Conservation (phyloP, 2,113 vertebrate genomes). For the Rhea americana region DNA sequence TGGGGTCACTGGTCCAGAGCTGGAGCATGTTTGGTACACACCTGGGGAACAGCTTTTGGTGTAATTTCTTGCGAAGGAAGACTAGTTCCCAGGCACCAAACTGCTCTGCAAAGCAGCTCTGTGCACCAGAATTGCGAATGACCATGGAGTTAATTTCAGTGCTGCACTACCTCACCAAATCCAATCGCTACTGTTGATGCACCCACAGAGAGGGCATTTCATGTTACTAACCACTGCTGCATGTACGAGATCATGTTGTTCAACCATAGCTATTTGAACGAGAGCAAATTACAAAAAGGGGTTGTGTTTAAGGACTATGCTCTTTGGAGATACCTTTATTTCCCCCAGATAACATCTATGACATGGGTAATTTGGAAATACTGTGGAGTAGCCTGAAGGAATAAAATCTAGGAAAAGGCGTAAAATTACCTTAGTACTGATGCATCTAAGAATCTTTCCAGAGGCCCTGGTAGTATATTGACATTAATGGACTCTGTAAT, state of each 20-base stretch:
- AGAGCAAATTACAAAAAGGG: not conserved
- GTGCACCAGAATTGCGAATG: not conserved
- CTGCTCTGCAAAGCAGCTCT: not conserved
- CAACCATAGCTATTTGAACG: not conserved
- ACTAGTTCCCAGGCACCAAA: not conserved
- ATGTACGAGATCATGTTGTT: not conserved
- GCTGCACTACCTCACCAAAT: not conserved
- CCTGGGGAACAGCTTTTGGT: not conserved
- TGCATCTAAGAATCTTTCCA: not conserved
- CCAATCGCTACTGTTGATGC: not conserved
- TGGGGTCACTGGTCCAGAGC: not conserved
- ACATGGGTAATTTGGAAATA: not conserved
- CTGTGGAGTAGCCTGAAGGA: not conserved
- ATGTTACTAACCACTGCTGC: not conserved
- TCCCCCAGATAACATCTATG: not conserved
- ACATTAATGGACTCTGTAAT: not conserved
- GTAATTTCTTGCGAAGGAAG: not conserved
- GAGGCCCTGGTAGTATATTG: not conserved
- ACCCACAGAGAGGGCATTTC: not conserved
- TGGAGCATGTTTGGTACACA: not conserved
- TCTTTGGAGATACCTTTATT: not conserved
- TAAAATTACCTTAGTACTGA: not conserved
- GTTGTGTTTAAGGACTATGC: not conserved
- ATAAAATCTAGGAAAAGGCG: not conserved
- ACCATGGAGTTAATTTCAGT: not conserved